Evolutionary conservation across 2,888 invertebrate genomes (phyloP).

Genomic region (Caenorhabditis uteleia): DNA sequence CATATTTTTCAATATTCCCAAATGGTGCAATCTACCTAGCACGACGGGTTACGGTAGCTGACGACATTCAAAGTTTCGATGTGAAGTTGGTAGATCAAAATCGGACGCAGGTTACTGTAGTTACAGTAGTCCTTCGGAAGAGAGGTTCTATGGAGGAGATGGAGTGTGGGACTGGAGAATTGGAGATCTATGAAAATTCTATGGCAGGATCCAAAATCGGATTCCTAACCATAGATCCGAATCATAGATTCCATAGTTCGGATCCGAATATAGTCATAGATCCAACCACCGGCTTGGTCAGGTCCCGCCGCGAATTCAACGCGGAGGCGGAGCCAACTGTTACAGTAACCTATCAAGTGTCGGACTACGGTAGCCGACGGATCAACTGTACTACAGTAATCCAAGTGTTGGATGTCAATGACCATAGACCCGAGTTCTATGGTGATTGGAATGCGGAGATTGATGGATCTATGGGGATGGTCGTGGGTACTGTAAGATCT

Average conservation of each 20-base stretch:
- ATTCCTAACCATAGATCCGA: no score
- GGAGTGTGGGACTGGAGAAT: neutral
- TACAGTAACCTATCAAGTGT: no score
- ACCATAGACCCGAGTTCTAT: slow-evolving; percentile 27
- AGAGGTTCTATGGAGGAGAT: neutral
- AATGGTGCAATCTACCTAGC: slow-evolving; percentile 27
- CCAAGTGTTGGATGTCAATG: slow-evolving; percentile 33
- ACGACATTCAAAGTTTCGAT: neutral
- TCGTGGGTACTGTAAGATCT: slow-evolving; percentile 3
- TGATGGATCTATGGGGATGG: slow-evolving; percentile 3
- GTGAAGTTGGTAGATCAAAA: neutral
- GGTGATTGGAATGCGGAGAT: slow-evolving; percentile 1
- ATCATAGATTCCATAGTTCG: no score
- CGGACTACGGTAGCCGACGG: no score
- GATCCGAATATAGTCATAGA: no score
- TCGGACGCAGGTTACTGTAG: neutral
- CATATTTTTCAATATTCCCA: slow-evolving; percentile 25
- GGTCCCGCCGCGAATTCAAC: no score
- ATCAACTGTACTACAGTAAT: no score
- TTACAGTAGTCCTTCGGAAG: neutral
- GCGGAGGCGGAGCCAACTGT: no score
- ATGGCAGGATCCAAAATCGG: no score
- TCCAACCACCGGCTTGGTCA: no score
- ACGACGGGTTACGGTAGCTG: neutral
- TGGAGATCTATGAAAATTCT: slow-evolving; percentile 3